Base-by-base conservation (phyloP, 2,888 invertebrate genomes). In the Hypena proboscidalis region DNA sequence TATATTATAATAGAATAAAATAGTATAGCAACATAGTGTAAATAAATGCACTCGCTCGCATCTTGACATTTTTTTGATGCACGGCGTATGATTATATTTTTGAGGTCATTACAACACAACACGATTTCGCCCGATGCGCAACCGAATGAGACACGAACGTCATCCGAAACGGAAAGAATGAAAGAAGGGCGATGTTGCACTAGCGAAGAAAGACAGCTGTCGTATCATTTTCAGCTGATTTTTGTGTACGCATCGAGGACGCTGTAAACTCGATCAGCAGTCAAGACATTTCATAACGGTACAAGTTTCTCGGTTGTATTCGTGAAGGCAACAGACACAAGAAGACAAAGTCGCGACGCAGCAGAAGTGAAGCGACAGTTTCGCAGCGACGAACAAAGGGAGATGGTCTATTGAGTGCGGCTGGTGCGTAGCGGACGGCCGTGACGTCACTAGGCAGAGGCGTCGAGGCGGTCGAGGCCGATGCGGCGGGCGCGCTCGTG, bases 141-240 rank as follows among this genome's bases (percentile, higher is more conserved):
- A 70, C 77, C 80, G 84, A 82, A 76, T 68, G 62, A 70, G 59
- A 72, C 70, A 78, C 82, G 80, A 83, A 83, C 78, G 82, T 81
- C 77, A 81, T 72, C 67, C 73, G 78, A 82, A 84, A 79, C 76
- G 75, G 45, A 55, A 58, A 66, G 52, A 62, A 63, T 75, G 45
- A 55, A 58, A 66, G 52, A 62, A 63, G 67, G 63, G 67, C 63
- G 63, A 65, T 62, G 67, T 66, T 66, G 63, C 51, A 61, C 44
- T 75, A 76, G 69, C 71, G 69, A 80, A 81, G 78, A 80, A 83
- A 85, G 87, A 92, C 81, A 92, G 89, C 86, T 90, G 92, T 88
- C 92, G 91, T 76, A 83, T 85, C 81, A 80, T 83, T 83, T 91
- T 87, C 91, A 91, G 90, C 91, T 90, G 91, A 91, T 90, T 89